phyloP scores from a whole-genome alignment of 2,113 vertebrate species.

The Gymnarchus niloticus region DNA sequence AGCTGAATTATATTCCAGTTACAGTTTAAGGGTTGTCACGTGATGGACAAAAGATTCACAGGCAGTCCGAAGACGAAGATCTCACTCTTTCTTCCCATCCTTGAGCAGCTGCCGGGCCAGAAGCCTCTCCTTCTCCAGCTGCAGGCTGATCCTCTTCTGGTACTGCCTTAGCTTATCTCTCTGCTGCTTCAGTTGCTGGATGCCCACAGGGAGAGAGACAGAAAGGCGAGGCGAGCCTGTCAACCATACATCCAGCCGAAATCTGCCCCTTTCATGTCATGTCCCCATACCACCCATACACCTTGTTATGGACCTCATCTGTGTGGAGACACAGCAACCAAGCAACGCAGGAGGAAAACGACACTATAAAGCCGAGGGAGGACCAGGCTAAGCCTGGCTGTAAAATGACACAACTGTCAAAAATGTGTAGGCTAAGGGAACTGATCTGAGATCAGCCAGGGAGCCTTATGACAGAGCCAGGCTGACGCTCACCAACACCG shows the following conservation, averaged over 20 bases:
- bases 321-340: no score
- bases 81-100: constrained; percentile 84
- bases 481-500: constrained; percentile 72
- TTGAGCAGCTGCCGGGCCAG: constrained; percentile 77
- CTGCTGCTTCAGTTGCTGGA: constrained; percentile 92
- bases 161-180: constrained; percentile 87
- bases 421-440: no score
- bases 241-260: no score
- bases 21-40: background rate
- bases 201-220: background rate
- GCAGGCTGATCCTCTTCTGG: constrained; percentile 70
- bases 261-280: no score
- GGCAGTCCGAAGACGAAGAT: background rate
- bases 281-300: no score
- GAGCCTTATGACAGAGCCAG: background rate
- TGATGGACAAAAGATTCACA: background rate
- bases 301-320: no score
- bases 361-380: no score
- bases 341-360: no score
- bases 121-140: constrained; percentile 72
- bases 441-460: background rate
- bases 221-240: background rate
- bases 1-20: background rate
- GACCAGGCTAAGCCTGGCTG: no score
- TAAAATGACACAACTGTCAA: no score